These are phyloP conservation scores for Formica aserva DNA, from an alignment of 2,888 invertebrate genomes.

Conservation along the genomic window DNA sequence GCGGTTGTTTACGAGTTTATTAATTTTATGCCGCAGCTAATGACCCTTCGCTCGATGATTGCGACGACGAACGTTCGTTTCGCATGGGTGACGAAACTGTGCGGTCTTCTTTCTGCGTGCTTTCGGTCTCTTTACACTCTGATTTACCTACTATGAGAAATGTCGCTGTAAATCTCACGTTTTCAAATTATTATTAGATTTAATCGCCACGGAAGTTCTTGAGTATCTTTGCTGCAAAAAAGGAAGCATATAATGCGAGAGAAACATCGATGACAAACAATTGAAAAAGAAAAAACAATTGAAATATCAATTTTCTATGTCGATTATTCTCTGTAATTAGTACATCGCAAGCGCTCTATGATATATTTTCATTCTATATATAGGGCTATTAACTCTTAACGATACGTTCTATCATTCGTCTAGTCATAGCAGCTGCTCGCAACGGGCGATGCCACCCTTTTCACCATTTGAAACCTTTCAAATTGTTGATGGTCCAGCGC, in stretches of 20 bases:
- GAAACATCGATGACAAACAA: background rate
- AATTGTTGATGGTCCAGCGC: conserved; percentile 34
- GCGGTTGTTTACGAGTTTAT: conserved; percentile 42
- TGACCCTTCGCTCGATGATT: conserved; percentile 25
- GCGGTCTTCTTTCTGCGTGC: background rate
- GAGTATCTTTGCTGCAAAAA: background rate
- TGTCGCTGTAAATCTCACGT: background rate
- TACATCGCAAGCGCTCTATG: conserved; percentile 70
- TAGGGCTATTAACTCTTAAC: conserved; percentile 43
- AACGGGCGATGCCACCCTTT: conserved; percentile 61
- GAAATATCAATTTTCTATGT: conserved; percentile 77
- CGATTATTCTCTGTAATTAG: conserved; percentile 79
- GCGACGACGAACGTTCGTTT: conserved; percentile 11
- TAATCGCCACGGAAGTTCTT: background rate
- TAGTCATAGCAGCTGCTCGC: conserved; percentile 65
- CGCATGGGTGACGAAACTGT: conserved; percentile 1
- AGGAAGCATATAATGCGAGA: conserved; percentile 10
- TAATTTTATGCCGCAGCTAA: conserved; percentile 45
- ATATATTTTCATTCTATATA: conserved; percentile 65
- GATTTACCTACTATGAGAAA: background rate
- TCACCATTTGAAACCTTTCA: conserved; percentile 56
- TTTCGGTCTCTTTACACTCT: background rate
- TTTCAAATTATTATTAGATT: conserved; percentile 62
- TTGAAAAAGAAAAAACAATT: background rate
- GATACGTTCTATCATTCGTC: conserved; percentile 77